Conservation (phyloP, 1,140 invertebrate species). For the Dinothrombium tinctorium region DNA sequence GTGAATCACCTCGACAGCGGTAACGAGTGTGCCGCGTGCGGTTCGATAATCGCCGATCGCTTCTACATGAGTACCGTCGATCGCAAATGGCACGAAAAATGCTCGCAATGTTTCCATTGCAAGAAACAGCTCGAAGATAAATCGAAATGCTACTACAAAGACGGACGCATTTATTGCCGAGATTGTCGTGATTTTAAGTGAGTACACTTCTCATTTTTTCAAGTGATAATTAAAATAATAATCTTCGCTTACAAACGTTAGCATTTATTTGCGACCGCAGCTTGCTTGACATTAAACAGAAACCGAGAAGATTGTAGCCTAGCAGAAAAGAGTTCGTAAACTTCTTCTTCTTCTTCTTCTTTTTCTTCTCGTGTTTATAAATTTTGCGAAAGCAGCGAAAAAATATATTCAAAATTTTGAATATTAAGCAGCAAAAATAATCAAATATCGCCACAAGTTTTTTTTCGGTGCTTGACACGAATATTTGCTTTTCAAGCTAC, state of each 20-base stretch:
- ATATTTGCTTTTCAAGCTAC: too few species aligned
- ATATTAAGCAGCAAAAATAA: too few species aligned
- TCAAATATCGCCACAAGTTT: too few species aligned
- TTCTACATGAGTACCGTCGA: conserved; percentile 89
- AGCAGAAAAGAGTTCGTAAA: background rate
- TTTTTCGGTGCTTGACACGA: too few species aligned
- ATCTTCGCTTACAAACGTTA: background rate
- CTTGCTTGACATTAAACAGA: too few species aligned
- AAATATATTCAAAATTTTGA: background rate
- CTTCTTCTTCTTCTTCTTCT: background rate
- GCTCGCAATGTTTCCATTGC: conserved; percentile 87
- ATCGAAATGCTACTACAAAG: conserved; percentile 92
- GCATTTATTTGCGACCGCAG: background rate
- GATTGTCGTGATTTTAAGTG: too few species aligned
- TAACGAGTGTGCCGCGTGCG: conserved; percentile 96
- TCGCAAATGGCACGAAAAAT: conserved; percentile 83
- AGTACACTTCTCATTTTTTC: too few species aligned
- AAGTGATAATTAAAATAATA: conserved; percentile 51
- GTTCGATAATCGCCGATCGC: conserved; percentile 89
- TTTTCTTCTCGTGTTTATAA: background rate
- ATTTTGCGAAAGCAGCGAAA: background rate
- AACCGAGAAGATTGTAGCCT: too few species aligned
- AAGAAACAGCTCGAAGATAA: conserved; percentile 63
- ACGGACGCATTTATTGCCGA: conserved; percentile 86
- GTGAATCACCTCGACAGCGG: too few species aligned